These are phyloP conservation scores for Hemicentrotus pulcherrimus DNA, from an alignment of 35 echinoderm and acorn worm genomes.

Conservation along the genomic window DNA sequence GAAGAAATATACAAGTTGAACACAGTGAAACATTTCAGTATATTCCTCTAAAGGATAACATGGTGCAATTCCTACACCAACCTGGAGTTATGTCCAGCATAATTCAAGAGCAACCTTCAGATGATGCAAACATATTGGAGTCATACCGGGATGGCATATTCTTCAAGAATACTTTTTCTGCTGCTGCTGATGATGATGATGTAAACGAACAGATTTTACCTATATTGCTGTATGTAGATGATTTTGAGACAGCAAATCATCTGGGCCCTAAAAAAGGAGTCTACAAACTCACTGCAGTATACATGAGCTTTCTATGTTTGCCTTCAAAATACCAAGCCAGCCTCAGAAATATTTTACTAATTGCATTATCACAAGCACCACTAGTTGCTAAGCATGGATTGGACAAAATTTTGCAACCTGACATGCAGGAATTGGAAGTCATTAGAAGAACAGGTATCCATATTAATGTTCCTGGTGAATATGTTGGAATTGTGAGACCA, in stretches of 20 bases:
- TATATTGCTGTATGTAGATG: conserved; percentile 40
- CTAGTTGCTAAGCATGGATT: conserved; percentile 58
- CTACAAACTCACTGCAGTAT: conserved; percentile 51
- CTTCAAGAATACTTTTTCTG: too few relatives aligned
- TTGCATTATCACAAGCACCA: conserved; percentile 41
- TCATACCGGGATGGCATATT: too few relatives aligned
- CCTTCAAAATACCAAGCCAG: conserved; percentile 45
- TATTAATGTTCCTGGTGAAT: conserved; percentile 43
- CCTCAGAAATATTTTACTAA: conserved; percentile 54
- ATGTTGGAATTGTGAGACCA: conserved; percentile 49
- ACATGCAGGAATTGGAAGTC: conserved; percentile 57
- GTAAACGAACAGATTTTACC: too few relatives aligned
- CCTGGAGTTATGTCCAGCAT: too few relatives aligned
- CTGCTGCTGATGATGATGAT: too few relatives aligned
- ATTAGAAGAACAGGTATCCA: conserved; percentile 41
- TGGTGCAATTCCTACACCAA: too few relatives aligned
- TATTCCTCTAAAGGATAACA: too few relatives aligned
- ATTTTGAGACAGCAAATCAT: conserved; percentile 58
- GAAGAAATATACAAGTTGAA: too few relatives aligned
- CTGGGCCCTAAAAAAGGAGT: conserved; percentile 59
- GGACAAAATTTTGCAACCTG: conserved; percentile 35
- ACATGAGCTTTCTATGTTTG: conserved; percentile 41
- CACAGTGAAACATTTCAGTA: too few relatives aligned
- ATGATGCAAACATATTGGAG: too few relatives aligned
- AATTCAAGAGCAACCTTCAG: too few relatives aligned